Percentiles rank a stretch among this genome's conserved stretches.
These are phyloP conservation scores for Notarius quadriscutis DNA, from an alignment of 2,113 vertebrate species.

Conservation along the genomic window DNA sequence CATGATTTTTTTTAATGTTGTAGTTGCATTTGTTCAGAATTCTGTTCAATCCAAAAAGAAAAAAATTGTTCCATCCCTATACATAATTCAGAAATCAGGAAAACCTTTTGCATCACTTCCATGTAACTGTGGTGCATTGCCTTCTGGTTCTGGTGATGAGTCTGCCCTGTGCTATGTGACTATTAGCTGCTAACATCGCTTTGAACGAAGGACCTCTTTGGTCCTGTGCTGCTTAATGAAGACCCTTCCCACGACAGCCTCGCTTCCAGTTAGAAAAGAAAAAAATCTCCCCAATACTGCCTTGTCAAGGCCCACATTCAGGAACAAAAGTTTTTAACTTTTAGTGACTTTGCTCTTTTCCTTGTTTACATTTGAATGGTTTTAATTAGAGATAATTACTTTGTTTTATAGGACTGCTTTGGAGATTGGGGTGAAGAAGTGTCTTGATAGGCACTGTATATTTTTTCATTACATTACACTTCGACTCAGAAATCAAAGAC, in stretches of 20 bases:
- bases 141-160: conserved; percentile 40
- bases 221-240: conserved; percentile 44
- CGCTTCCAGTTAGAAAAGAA: conserved; percentile 15
- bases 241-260: conserved; percentile 30
- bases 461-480: conserved; percentile 24
- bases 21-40: background rate
- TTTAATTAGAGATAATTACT: conserved; percentile 54
- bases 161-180: conserved; percentile 40
- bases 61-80: background rate
- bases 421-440: conserved; percentile 37
- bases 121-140: background rate
- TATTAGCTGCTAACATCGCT: conserved; percentile 42
- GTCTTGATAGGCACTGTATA: conserved; percentile 15
- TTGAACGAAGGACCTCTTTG: conserved; percentile 58
- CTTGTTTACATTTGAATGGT: conserved; percentile 46
- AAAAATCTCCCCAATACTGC: conserved; percentile 26
- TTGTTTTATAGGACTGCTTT: conserved; percentile 49
- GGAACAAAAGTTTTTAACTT: conserved; percentile 43
- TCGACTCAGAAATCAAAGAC: background rate
- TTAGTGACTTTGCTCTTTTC: conserved; percentile 40
- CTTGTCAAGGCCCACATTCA: conserved; percentile 8
- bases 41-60: background rate
- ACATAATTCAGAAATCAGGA: background rate
- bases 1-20: background rate
- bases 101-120: conserved; percentile 29